Evolutionary conservation across 35 echinoderm and acorn worm genomes (phyloP).

Genomic region (Eucidaris tribuloides): DNA sequence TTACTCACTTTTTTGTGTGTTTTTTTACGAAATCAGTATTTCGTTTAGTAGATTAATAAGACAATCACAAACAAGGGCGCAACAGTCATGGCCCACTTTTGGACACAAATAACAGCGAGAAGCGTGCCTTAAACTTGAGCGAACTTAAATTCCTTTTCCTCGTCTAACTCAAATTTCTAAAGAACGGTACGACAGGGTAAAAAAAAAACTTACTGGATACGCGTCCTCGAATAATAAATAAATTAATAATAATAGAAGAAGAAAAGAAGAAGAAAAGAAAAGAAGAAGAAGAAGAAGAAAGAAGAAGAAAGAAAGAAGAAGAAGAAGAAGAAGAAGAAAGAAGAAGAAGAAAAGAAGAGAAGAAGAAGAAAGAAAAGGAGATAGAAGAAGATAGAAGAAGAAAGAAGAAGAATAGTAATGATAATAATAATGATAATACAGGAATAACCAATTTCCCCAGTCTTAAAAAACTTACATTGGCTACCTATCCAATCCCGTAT

Average conservation of each 20-base stretch:
- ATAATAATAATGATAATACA: no score
- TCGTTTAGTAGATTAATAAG: no score
- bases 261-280: not conserved
- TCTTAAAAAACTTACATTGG: no score
- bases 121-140: not conserved
- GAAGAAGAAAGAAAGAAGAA: not conserved
- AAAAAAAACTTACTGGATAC: not conserved
- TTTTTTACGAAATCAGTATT: no score
- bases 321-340: not conserved
- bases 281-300: slow-evolving; percentile 7
- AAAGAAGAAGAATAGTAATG: no score
- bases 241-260: not conserved
- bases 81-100: not conserved
- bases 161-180: no score
- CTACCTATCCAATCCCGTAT: no score
- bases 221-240: not conserved
- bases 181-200: not conserved
- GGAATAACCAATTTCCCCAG: no score
- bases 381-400: not conserved
- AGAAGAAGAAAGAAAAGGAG: not conserved
- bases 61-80: not conserved
- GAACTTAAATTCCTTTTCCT: not conserved
- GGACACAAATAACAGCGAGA: not conserved
- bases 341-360: not conserved
- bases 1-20: no score